Base-by-base conservation (phyloP, 2,113 vertebrate genomes). In the Tangachromis dhanisi region DNA sequence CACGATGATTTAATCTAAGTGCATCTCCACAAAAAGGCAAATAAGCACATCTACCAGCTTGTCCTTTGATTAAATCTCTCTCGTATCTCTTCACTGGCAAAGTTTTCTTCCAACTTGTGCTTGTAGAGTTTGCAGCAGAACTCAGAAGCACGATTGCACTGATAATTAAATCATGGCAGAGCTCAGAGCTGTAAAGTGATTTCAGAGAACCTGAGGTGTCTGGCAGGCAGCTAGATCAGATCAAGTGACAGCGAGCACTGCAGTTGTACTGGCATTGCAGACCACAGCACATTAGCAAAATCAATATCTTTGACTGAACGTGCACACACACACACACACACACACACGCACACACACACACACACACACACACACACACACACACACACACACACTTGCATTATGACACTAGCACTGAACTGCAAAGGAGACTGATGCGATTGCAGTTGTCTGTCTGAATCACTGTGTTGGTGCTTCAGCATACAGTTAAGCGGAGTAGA, bases 251-350 rank as follows among this genome's bases (percentile, higher is more conserved):
- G 91, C 53, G 51, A 94, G 87, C 81, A 29, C 92, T 93, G 95
- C 94, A 95, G 94, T 92, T 81, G 91, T 88, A 92, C 91, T 92
- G 84, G 11, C 81, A 90, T 91, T 95, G 94, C 94, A 95, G 84
- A 95, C 92, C 88, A 79, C 94, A 95, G 93, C 93, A 92, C 93
- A 95, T 96, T 95, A 93, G 83, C 81, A 61, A 83, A 88, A 95
- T 96, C 94, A 85, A 96, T 95, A 92, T 12, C 21, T 19, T 83
- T 86, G 38, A 85, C 88, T 57, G 29, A 33, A 10, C 21, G 4
- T 68, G 16, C 26, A 2, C 54, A 13, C 26, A 2, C n/a, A 9
- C 45, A 14, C 40, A 66, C 59, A 45, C 38, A 79, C 87, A 76
- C 76, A 54, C 26, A 42, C 63, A 21, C 79, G 38, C 66, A 33